A percentile compares a stretch with the other conserved stretches of the same genome.
These are phyloP conservation scores for Xestobium rufovillosum DNA, from an alignment of 2,888 invertebrate genomes.

Conservation along the genomic window DNA sequence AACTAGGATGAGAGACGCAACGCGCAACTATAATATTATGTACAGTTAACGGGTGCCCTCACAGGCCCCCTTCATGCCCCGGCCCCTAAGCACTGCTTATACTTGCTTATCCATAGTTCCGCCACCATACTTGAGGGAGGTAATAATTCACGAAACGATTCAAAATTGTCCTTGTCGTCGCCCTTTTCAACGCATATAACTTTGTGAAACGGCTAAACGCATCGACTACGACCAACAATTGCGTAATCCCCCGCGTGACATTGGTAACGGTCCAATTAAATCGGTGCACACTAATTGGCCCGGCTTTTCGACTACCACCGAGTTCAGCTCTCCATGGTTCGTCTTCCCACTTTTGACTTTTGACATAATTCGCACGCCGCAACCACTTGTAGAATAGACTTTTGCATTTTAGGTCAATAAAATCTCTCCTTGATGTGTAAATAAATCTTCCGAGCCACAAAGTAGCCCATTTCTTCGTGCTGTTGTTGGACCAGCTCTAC, in stretches of 20 bases:
- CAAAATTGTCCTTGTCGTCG: constrained; percentile 12
- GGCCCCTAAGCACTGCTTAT: too few relatives aligned
- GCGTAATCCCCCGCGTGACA: constrained; percentile 8
- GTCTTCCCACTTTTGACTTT: constrained; percentile 4
- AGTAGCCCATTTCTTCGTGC: constrained; percentile 12
- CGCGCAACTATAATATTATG: too few relatives aligned
- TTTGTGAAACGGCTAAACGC: constrained; percentile 8
- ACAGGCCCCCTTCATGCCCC: too few relatives aligned
- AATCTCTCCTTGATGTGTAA: constrained; percentile 2
- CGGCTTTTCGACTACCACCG: constrained; percentile 5
- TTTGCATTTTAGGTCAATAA: too few relatives aligned
- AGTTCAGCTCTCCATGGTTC: neutral
- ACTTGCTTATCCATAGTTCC: too few relatives aligned
- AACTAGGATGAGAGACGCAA: too few relatives aligned
- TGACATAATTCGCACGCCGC: constrained; percentile 9
- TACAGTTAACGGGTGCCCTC: too few relatives aligned
- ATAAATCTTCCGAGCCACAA: constrained; percentile 12
- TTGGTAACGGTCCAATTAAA: constrained; percentile 8
- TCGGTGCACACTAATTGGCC: constrained; percentile 10
- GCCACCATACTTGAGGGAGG: constrained; percentile 15
- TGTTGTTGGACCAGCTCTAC: constrained; percentile 6
- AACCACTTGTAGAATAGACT: constrained; percentile 8
- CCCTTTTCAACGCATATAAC: too few relatives aligned
- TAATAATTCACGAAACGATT: constrained; percentile 10
- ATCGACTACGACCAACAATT: constrained; percentile 14